Conservation (phyloP, 2,888 invertebrate species). For the Papilio demoleus region DNA sequence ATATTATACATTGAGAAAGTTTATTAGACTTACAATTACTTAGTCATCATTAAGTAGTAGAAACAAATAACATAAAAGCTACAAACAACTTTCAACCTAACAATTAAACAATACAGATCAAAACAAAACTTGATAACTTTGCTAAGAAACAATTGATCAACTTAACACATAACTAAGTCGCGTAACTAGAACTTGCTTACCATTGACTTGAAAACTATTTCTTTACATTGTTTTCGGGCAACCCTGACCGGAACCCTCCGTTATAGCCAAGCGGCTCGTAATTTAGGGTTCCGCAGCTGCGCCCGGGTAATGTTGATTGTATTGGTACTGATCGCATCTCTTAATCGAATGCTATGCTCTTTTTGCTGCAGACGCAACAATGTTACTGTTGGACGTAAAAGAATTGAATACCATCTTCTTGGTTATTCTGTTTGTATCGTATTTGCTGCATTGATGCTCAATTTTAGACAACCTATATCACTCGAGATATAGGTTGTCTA, state of each 20-base stretch:
- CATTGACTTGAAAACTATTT: slow-evolving; percentile 28
- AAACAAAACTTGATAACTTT: slow-evolving; percentile 25
- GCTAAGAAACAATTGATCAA: slow-evolving; percentile 29
- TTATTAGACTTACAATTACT: no score
- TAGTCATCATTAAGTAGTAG: background rate
- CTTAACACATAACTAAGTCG: slow-evolving; percentile 26
- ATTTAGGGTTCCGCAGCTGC: slow-evolving; percentile 79
- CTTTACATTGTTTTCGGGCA: slow-evolving; percentile 30
- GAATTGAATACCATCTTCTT: background rate
- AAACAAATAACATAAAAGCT: background rate
- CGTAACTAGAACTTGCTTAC: slow-evolving; percentile 20
- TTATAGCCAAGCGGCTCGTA: slow-evolving; percentile 70
- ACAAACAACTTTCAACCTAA: background rate
- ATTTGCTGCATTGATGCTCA: background rate
- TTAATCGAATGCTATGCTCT: slow-evolving; percentile 68
- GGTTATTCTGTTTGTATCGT: background rate
- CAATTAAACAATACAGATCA: slow-evolving; percentile 15
- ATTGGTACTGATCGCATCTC: slow-evolving; percentile 61
- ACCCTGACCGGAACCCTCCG: slow-evolving; percentile 65
- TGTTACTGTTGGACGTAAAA: slow-evolving; percentile 17
- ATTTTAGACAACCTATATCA: background rate
- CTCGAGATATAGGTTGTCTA: background rate
- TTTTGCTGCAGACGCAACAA: slow-evolving; percentile 47
- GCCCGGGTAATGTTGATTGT: slow-evolving; percentile 79
- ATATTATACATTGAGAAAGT: no score